Percentiles rank a stretch among this genome's conserved stretches.
phyloP scores from a whole-genome alignment of 2,797 vertebrate genomes.

The Catostomus latipinnis region DNA sequence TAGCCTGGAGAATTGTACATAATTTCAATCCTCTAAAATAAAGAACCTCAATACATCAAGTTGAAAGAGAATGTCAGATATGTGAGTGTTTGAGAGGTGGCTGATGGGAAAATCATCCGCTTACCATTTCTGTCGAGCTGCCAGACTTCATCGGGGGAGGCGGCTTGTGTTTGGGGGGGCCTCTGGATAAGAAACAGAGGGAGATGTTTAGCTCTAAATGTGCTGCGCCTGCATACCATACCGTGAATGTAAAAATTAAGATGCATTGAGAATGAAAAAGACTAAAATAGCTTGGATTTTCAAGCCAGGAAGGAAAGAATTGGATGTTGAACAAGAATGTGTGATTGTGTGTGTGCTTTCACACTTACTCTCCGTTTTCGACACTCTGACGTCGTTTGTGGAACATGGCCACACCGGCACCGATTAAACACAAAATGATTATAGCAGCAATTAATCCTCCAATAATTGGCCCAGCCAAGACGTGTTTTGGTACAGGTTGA shows the following conservation, averaged over 20 bases:
- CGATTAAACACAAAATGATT: constrained; percentile 64
- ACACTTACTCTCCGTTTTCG: constrained; percentile 73
- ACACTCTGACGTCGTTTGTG: constrained; percentile 59
- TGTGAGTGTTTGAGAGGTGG: constrained; percentile 39
- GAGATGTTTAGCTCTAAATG: not conserved
- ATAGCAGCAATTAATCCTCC: constrained; percentile 72
- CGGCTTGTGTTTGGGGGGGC: constrained; percentile 80
- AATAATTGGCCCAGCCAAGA: constrained; percentile 60
- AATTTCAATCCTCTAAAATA: constrained; percentile 39
- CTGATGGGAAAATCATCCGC: constrained; percentile 55
- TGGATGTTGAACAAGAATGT: constrained; percentile 20
- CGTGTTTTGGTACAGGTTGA: constrained; percentile 8
- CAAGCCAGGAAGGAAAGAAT: constrained; percentile 8
- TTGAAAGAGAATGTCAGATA: constrained; percentile 57
- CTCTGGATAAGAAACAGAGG: constrained; percentile 62
- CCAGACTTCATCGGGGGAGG: constrained; percentile 75
- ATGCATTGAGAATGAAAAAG: constrained; percentile 11
- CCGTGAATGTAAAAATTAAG: constrained; percentile 27
- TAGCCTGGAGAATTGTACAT: constrained; percentile 26
- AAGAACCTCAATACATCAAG: not conserved
- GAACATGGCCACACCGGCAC: constrained; percentile 62
- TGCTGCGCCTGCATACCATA: not conserved
- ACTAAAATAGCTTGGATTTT: constrained; percentile 39
- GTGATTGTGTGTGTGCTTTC: constrained; percentile 43
- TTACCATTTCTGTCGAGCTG: constrained; percentile 80